phyloP scores from a whole-genome alignment of 2,113 vertebrate genomes.

The Gulo gulo region DNA sequence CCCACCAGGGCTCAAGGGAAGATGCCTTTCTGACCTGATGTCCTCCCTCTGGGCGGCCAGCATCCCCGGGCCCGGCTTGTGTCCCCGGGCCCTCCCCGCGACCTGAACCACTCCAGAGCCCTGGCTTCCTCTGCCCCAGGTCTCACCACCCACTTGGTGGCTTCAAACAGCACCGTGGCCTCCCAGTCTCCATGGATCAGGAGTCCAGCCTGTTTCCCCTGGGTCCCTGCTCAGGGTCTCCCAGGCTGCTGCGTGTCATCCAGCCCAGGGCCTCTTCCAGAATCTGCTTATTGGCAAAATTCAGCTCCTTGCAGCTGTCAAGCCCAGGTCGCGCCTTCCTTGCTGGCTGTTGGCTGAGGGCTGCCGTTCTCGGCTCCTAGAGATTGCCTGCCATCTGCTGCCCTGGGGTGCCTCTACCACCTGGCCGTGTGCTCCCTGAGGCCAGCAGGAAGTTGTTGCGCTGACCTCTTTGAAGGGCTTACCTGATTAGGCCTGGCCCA shows the following conservation, averaged over 20 bases:
- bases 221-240: not conserved
- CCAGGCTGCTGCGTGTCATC: not conserved
- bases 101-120: not conserved
- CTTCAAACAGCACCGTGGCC: fast-evolving
- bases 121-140: not conserved
- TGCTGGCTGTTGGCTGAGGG: not conserved
- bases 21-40: fast-evolving
- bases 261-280: not conserved
- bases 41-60: not conserved
- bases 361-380: not conserved
- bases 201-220: not conserved
- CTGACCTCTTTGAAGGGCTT: not conserved
- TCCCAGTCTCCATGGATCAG: not conserved
- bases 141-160: no score
- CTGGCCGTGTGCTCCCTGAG: not conserved
- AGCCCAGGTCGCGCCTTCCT: not conserved
- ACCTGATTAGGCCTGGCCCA: not conserved
- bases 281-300: not conserved
- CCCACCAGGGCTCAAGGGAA: not conserved
- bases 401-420: fast-evolving
- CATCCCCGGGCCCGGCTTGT: not conserved
- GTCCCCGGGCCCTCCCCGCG: not conserved
- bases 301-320: not conserved
- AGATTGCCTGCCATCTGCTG: fast-evolving
- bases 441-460: fast-evolving